A percentile compares a stretch with the other conserved stretches of the same genome.
Conservation (phyloP, 1,140 invertebrate species). For the Temnothorax nylanderi region DNA sequence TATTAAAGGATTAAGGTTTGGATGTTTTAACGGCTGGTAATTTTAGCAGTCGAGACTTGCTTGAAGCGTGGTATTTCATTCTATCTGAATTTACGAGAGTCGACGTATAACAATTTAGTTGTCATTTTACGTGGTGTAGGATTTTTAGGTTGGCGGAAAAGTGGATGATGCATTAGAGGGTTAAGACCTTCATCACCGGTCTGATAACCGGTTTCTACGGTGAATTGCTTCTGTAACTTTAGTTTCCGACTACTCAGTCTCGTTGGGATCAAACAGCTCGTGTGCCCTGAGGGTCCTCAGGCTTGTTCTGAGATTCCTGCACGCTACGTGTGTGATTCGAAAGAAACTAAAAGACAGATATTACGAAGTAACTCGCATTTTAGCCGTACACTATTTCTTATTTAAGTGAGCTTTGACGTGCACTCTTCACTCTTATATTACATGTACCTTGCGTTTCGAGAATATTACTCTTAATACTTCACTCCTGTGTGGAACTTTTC, state of each 20-base stretch:
- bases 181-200: conserved; percentile 51
- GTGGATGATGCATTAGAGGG: conserved; percentile 37
- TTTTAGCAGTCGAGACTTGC: not conserved
- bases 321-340: conserved; percentile 44
- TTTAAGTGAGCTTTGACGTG: conserved; percentile 31
- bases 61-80: not conserved
- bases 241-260: conserved; percentile 46
- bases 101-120: conserved; percentile 44
- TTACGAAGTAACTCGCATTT: conserved; percentile 34
- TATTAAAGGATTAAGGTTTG: not conserved
- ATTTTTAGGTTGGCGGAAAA: conserved; percentile 52
- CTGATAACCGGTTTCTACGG: conserved; percentile 58
- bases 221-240: conserved; percentile 53
- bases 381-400: conserved; percentile 5
- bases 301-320: conserved; percentile 54
- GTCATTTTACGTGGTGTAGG: conserved; percentile 13
- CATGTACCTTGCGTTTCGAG: not conserved
- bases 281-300: conserved; percentile 29
- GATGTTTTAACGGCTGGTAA: not conserved
- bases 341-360: conserved; percentile 49
- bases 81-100: conserved; percentile 12
- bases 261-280: conserved; percentile 34
- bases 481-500: not conserved
- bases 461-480: not conserved
- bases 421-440: not conserved